Base-by-base conservation (phyloP, 2,888 invertebrate species). In the Trachelus iudaicus region DNA sequence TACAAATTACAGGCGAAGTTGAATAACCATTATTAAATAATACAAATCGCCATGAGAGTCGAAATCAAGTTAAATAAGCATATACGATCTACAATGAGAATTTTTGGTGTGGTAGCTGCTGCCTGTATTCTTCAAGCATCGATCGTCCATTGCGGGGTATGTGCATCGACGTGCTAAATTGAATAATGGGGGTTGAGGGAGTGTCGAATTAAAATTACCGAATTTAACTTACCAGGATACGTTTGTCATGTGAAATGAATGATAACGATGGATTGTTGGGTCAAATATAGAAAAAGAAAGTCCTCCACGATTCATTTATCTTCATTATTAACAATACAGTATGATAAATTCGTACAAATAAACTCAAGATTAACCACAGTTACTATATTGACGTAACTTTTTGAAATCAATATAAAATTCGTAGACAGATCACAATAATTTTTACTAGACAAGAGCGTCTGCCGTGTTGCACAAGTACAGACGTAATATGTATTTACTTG, bases 91-190 rank as follows among this genome's bases (percentile, higher is more conserved):
- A 80, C 71, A 33, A 88, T 88, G 88, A 85, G 76, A 79, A 79
- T 83, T 73, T 69, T 83, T 37, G 76, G 82, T 73, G 30, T 88
- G 75, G 77, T 77, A 69, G 75, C 82, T 75, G 56, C 9, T 56
- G 56, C 23, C 56, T 85, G 81, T 79, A 77, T 86, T 75, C 80
- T 87, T 37, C 85, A 86, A 37, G 83, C 79, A 68, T 76, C 81
- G 75, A 76, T 84, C 75, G 84, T 87, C 79, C 78, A 76, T 74
- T 85, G 85, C 76, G 89, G 87, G 89, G 89, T 89, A 88, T 56
- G 56, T 56, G 56, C 56, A 56, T 23, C 56, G 56, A 56, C 56
- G 6, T 56, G 2, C 23, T 56, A 56, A 15, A 56, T 56, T 56
- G 23, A 56, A 56, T 23, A 23, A 56, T 23, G 23, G 2, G 23